These are phyloP conservation scores for Pteruthius melanotis DNA, from an alignment of 2,113 vertebrate species.

Conservation along the genomic window DNA sequence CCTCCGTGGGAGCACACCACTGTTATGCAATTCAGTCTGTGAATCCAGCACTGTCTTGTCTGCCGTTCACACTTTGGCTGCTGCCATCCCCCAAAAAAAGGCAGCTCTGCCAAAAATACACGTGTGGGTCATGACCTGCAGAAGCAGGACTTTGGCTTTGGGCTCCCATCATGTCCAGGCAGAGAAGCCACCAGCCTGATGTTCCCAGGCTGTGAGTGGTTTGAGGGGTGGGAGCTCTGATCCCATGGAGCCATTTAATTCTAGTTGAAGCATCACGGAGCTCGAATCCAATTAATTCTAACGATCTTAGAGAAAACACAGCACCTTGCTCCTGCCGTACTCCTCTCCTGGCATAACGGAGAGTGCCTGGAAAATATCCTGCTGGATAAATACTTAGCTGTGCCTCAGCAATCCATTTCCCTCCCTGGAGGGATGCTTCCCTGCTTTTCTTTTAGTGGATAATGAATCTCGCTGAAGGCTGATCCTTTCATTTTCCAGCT, in stretches of 20 bases:
- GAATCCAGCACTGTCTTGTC: not conserved
- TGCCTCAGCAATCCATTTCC: not conserved
- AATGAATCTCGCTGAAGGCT: not conserved
- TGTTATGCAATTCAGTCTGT: not conserved
- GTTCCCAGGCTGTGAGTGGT: not conserved
- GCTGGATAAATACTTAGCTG: not conserved
- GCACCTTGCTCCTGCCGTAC: not conserved
- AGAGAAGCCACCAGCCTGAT: not conserved
- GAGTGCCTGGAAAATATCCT: not conserved
- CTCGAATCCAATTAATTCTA: not conserved
- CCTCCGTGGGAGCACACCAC: not conserved
- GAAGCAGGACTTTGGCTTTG: not conserved
- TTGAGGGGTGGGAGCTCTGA: not conserved
- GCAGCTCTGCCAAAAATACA: not conserved
- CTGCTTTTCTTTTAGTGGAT: not conserved
- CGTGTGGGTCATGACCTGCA: not conserved
- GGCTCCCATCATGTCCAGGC: fast-evolving
- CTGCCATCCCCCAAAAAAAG: not conserved
- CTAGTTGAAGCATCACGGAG: fast-evolving
- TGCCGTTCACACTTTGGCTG: not conserved
- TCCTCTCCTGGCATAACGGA: not conserved
- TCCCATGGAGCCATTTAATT: not conserved
- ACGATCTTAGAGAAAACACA: not conserved
- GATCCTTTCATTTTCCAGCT: not conserved
- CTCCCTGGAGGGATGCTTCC: not conserved